A percentile compares a stretch with the other conserved stretches of the same genome.
These are phyloP conservation scores for Oscheius sp. DNA, from an alignment of 2,888 invertebrate species.

Conservation along the genomic window DNA sequence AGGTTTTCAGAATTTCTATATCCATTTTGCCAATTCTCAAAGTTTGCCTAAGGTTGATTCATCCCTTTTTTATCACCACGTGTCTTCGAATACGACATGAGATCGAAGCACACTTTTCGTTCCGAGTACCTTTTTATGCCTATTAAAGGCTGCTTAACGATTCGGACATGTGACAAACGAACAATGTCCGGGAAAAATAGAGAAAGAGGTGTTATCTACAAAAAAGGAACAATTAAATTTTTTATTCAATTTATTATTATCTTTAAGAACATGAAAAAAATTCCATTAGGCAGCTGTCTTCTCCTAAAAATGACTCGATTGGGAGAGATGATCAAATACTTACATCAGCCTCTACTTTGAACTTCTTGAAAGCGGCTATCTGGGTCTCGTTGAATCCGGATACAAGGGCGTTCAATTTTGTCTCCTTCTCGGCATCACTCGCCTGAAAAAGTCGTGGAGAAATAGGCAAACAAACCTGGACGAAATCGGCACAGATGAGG, in stretches of 20 bases:
- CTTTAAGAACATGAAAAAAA: no score
- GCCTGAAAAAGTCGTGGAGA: no score
- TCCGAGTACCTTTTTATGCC: background rate
- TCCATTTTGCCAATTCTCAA: no score
- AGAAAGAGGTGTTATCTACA: background rate
- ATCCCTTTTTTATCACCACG: slow-evolving; percentile 11
- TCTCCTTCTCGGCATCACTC: slow-evolving; percentile 12
- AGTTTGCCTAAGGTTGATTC: no score
- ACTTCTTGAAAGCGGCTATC: slow-evolving; percentile 24
- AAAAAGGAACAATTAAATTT: background rate
- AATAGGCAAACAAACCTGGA: no score
- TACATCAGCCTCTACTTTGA: slow-evolving; percentile 24
- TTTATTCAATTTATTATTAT: no score
- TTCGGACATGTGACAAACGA: no score
- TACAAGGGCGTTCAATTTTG: slow-evolving; percentile 21
- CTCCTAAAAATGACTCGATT: background rate
- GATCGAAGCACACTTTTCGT: slow-evolving; percentile 19
- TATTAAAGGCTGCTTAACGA: slow-evolving; percentile 9
- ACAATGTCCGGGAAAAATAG: background rate
- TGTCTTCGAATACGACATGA: slow-evolving; percentile 8
- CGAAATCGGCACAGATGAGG: slow-evolving; percentile 17
- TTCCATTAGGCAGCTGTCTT: no score
- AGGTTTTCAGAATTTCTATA: no score
- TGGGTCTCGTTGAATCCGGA: slow-evolving; percentile 23
- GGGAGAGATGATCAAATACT: background rate